phyloP scores from a whole-genome alignment of 2,888 invertebrate genomes.

The Gasteruption jaculator region DNA sequence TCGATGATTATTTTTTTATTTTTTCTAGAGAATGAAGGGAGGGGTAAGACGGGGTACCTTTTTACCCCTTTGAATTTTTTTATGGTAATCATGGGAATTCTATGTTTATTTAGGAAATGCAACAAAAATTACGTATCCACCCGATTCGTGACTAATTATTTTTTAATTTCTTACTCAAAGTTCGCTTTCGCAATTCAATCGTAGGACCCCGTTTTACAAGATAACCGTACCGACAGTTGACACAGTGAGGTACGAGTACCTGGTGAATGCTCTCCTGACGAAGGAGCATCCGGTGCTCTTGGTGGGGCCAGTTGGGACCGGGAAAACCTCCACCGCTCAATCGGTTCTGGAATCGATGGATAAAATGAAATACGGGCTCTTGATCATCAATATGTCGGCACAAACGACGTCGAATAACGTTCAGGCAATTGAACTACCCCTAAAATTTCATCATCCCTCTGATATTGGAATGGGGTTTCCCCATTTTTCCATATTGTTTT shows the following conservation, averaged over 20 bases:
- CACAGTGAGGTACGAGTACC: slow-evolving; percentile 75
- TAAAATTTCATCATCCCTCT: too few relatives aligned
- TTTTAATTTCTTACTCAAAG: not conserved
- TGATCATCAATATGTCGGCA: slow-evolving; percentile 84
- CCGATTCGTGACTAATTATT: too few relatives aligned
- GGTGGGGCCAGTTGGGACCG: slow-evolving; percentile 83
- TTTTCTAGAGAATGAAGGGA: not conserved
- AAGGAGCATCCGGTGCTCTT: slow-evolving; percentile 70
- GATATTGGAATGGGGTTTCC: too few relatives aligned
- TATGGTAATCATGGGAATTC: too few relatives aligned
- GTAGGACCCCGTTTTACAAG: slow-evolving; percentile 73
- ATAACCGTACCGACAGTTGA: slow-evolving; percentile 86
- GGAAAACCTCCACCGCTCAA: slow-evolving; percentile 76
- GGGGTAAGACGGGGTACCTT: too few relatives aligned
- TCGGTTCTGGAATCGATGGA: slow-evolving; percentile 57
- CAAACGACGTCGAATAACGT: slow-evolving; percentile 82
- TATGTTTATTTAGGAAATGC: too few relatives aligned
- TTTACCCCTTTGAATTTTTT: too few relatives aligned
- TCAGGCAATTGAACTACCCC: too few relatives aligned
- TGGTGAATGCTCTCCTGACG: slow-evolving; percentile 64
- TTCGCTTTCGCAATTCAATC: too few relatives aligned
- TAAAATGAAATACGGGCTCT: slow-evolving; percentile 57
- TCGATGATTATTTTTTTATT: slow-evolving; percentile 6
- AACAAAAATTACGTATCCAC: too few relatives aligned
- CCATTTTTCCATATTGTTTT: too few relatives aligned